phyloP scores from a whole-genome alignment of 2,113 vertebrate species.

The Rhea americana region DNA sequence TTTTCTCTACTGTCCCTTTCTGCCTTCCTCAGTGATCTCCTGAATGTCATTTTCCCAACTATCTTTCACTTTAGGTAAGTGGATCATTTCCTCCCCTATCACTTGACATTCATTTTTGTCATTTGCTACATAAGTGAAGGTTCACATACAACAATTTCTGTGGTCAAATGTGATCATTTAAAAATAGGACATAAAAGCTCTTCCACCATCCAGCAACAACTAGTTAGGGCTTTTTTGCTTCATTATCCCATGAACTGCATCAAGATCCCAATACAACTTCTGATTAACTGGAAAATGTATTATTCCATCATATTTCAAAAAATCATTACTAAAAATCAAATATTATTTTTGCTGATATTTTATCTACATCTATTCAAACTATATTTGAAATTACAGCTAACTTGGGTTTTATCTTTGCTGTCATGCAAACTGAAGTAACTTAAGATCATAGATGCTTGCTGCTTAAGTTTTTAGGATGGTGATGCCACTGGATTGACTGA shows the following conservation, averaged over 20 bases:
- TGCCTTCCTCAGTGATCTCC: background rate
- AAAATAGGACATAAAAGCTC: background rate
- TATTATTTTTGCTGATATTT: background rate
- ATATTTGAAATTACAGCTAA: background rate
- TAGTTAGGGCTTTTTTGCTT: background rate
- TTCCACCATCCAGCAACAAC: background rate
- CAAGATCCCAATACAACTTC: background rate
- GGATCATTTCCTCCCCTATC: background rate
- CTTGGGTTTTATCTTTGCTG: background rate
- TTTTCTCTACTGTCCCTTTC: background rate
- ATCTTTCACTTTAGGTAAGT: background rate
- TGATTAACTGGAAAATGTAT: background rate
- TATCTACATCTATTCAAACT: background rate
- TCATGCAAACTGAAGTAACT: background rate
- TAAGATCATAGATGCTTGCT: background rate
- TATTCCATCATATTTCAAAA: background rate
- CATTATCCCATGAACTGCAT: background rate
- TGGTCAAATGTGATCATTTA: background rate
- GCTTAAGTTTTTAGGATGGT: background rate
- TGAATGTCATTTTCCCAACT: background rate
- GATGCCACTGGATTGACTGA: background rate
- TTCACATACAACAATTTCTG: background rate
- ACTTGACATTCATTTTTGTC: background rate
- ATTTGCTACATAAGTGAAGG: background rate
- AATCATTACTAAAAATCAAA: background rate